A percentile compares a stretch with the other conserved stretches of the same genome.
phyloP scores from a whole-genome alignment of 1,140 invertebrate genomes.

The Drosophila sechellia region DNA sequence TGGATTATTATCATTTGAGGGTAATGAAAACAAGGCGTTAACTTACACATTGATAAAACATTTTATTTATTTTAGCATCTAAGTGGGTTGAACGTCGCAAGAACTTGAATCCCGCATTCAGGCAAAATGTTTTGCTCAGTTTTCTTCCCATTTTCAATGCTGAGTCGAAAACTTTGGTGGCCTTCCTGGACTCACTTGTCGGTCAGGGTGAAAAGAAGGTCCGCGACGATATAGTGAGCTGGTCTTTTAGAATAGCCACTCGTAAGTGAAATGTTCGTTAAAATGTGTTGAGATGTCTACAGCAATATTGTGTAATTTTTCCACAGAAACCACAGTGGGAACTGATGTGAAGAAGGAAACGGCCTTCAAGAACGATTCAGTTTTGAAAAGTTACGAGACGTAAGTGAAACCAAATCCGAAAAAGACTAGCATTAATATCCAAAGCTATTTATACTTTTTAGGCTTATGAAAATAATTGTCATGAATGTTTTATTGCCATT shows the following conservation, averaged over 20 bases:
- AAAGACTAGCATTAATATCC: too few relatives aligned
- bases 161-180: constrained; percentile 33
- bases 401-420: neutral
- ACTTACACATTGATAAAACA: neutral
- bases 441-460: neutral
- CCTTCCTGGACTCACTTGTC: constrained; percentile 28
- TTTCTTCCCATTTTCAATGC: constrained; percentile 66
- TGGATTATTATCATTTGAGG: constrained; percentile 46
- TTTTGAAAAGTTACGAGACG: constrained; percentile 29
- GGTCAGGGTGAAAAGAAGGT: constrained; percentile 31
- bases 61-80: constrained; percentile 21
- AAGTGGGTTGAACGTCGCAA: constrained; percentile 57
- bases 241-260: constrained; percentile 43
- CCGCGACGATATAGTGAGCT: constrained; percentile 25
- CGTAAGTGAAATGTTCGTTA: constrained; percentile 30
- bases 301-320: neutral
- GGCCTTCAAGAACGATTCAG: neutral
- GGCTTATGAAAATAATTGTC: neutral
- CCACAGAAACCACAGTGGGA: constrained; percentile 62
- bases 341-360: constrained; percentile 20
- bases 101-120: constrained; percentile 58
- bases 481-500: neutral
- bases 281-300: too few relatives aligned
- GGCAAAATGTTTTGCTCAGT: constrained; percentile 52
- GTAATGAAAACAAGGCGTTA: constrained; percentile 10